Evolutionary conservation across 1,140 invertebrate genomes (phyloP), one percentile per base, ranked within the genome.

Genomic region (Aphidius ervi): DNA sequence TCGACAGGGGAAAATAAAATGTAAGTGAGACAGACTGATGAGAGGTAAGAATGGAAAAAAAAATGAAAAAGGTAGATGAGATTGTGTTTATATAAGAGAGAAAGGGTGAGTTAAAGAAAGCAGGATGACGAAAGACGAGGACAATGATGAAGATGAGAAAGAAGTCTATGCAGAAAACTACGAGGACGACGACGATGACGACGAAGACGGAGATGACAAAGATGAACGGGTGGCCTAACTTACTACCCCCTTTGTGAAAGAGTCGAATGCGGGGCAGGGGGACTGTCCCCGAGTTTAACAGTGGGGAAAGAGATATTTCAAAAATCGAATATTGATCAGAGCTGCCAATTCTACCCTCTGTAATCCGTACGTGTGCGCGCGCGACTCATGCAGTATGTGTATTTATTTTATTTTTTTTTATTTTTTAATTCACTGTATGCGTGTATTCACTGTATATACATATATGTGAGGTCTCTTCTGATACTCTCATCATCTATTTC

Each of bases 281-380:
- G 37, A 48, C 43, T 43, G 43, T 60, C 63, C 56, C 60, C 61
- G 63, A 61, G 64, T 60, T 57, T 37, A 64, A 64, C 58, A 37
- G 61, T 63, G 69, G 68, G 69, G 72, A 68, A 16, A 16, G 70
- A 75, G 75, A 77, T 77, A 78, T 77, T 78, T 78, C 76, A 78
- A 77, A 78, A 78, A 77, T 78, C 76, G 76, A 77, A 78, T 78
- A 78, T 77, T 77, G 76, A 78, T 78, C 76, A 78, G 76, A 74
- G 71, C 75, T 77, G 75, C 74, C 76, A 78, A 77, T 78, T 73
- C 76, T 68, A 74, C 73, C 72, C 71, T 70, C 70, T 73, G 68
- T 75, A 75, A 76, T 75, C 74, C 70, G 66, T 67, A 68, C 68
- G 69, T 68, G 73, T 74, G 70, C 65, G 63, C 61, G 63, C 65